A percentile compares a stretch with the other conserved stretches of the same genome.
phyloP scores from a whole-genome alignment of 2,888 invertebrate species.

The Timema podura region DNA sequence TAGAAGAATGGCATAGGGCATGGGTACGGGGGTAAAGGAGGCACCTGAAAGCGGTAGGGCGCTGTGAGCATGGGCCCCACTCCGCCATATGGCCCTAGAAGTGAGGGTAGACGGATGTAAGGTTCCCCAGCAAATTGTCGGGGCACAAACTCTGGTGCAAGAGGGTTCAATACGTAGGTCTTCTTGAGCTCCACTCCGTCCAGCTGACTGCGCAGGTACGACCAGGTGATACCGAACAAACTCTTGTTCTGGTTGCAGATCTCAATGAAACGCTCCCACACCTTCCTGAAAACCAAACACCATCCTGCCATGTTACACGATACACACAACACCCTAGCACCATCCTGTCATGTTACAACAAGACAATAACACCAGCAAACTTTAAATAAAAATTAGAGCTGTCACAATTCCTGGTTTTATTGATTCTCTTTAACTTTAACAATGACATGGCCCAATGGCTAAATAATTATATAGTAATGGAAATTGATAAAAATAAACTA shows the following conservation, averaged over 20 bases:
- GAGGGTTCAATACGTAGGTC: slow-evolving; percentile 72
- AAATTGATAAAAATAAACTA: too few species aligned
- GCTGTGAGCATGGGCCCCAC: slow-evolving; percentile 16
- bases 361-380: too few species aligned
- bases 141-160: slow-evolving; percentile 77
- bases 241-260: slow-evolving; percentile 67
- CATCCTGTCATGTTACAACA: too few species aligned
- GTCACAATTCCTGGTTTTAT: too few species aligned
- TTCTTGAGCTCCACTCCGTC: slow-evolving; percentile 71
- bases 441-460: too few species aligned
- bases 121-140: slow-evolving; percentile 47
- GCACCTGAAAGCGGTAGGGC: slow-evolving; percentile 14
- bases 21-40: slow-evolving; percentile 9
- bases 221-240: slow-evolving; percentile 68
- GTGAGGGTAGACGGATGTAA: slow-evolving; percentile 35
- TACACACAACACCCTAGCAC: too few species aligned
- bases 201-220: slow-evolving; percentile 60
- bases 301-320: too few species aligned
- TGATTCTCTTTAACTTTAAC: too few species aligned
- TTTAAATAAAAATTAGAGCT: too few species aligned
- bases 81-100: slow-evolving; percentile 29
- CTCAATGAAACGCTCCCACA: slow-evolving; percentile 75
- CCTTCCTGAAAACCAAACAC: slow-evolving; percentile 50
- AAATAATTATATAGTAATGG: too few species aligned
- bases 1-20: slow-evolving; percentile 20